Percentiles rank a stretch among this genome's conserved stretches.
Evolutionary conservation across 2,797 vertebrate genomes (phyloP).

Genomic region (Parauchenoglanis ngamensis): DNA sequence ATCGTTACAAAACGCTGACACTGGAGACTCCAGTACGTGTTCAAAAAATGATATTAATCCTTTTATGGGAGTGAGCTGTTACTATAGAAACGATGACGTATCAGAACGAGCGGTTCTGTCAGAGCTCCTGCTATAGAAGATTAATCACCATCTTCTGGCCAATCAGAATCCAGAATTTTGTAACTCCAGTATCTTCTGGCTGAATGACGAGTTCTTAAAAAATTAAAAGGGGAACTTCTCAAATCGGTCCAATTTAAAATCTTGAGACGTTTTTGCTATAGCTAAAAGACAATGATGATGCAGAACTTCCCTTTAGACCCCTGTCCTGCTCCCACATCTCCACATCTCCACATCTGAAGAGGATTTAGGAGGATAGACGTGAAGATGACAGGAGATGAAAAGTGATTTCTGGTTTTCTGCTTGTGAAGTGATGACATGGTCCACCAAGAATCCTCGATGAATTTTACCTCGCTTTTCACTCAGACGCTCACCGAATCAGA

Average conservation of each 20-base stretch:
- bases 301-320: background rate
- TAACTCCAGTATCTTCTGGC: background rate
- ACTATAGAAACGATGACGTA: background rate
- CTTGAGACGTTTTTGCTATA: background rate
- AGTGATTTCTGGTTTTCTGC: background rate
- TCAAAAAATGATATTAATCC: too few relatives aligned
- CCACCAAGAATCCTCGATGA: background rate
- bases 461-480: background rate
- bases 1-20: background rate
- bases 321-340: background rate
- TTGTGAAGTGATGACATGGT: background rate
- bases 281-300: background rate
- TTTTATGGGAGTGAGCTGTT: background rate
- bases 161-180: background rate
- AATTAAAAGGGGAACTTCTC: background rate
- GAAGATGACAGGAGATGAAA: slow-evolving; percentile 2
- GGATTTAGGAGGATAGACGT: slow-evolving; percentile 11
- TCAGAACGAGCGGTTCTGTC: background rate
- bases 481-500: background rate
- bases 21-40: background rate
- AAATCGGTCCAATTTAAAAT: background rate
- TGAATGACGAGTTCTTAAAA: background rate
- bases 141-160: background rate
- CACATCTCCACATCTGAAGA: slow-evolving; percentile 19
- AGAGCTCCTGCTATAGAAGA: background rate